phyloP scores from a whole-genome alignment of 2,888 invertebrate species.

The Pyrocoelia pectoralis region DNA sequence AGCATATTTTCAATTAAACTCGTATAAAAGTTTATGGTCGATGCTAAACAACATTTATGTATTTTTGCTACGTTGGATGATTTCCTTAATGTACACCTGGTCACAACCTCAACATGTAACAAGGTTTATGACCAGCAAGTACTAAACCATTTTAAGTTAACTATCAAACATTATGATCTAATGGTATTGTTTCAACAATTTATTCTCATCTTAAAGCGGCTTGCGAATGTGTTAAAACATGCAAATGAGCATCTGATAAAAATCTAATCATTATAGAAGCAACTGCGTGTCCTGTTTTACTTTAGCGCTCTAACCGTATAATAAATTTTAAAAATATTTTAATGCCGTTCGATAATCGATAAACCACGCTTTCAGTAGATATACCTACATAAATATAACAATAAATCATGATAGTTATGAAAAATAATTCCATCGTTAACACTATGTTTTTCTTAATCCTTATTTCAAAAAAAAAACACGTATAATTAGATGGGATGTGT shows the following conservation, averaged over 20 bases:
- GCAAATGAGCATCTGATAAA: slow-evolving; percentile 1
- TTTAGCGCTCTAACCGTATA: background rate
- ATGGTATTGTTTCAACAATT: slow-evolving; percentile 3
- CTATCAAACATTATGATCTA: slow-evolving; percentile 1
- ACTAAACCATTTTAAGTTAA: slow-evolving; percentile 4
- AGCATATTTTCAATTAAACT: background rate
- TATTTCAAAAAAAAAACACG: too few relatives aligned
- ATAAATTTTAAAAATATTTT: background rate
- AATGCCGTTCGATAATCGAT: background rate
- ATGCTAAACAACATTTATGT: background rate
- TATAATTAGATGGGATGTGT: too few relatives aligned
- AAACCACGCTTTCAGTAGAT: too few relatives aligned
- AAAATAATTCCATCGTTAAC: background rate
- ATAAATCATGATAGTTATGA: background rate
- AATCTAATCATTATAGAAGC: background rate
- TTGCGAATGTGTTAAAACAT: slow-evolving; percentile 5
- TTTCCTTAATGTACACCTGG: slow-evolving; percentile 8
- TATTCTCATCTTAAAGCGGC: background rate
- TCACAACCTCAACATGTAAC: background rate
- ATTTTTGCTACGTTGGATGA: slow-evolving; percentile 1
- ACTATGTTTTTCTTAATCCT: too few relatives aligned
- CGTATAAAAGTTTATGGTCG: background rate
- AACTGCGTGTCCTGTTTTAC: background rate
- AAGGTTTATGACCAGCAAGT: slow-evolving; percentile 8
- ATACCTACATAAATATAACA: background rate